Conservation (phyloP, 2,888 invertebrate species). For the Blera fallax region DNA sequence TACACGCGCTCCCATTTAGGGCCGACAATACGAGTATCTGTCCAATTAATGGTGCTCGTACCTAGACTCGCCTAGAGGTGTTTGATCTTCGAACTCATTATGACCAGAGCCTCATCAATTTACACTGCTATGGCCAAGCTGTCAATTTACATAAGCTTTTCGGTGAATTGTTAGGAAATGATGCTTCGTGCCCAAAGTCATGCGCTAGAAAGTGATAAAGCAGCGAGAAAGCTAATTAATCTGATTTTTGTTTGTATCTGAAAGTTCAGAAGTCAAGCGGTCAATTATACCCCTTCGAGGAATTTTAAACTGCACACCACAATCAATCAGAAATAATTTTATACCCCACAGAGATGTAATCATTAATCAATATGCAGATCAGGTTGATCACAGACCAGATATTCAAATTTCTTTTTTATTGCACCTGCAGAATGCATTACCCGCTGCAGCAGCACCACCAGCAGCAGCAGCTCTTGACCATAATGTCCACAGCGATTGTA, state of each 20-base stretch:
- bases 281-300: neutral
- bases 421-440: conserved; percentile 44
- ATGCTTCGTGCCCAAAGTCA: neutral
- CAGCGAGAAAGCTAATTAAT: neutral
- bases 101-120: neutral
- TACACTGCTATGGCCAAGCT: neutral
- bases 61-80: neutral
- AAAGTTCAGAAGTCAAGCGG: conserved; percentile 18
- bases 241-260: neutral
- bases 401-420: conserved; percentile 32
- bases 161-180: neutral
- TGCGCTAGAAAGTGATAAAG: neutral
- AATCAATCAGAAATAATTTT: neutral
- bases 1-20: neutral
- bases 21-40: neutral
- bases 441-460: neutral
- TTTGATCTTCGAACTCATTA: neutral
- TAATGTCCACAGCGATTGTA: conserved; percentile 1
- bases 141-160: neutral
- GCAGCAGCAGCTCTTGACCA: conserved; percentile 31
- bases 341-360: conserved; percentile 23
- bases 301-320: neutral
- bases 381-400: conserved; percentile 10
- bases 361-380: conserved; percentile 57
- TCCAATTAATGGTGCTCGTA: neutral